Evolutionary conservation across 2,888 invertebrate genomes (phyloP).

Genomic region (Charanyca ferruginea): DNA sequence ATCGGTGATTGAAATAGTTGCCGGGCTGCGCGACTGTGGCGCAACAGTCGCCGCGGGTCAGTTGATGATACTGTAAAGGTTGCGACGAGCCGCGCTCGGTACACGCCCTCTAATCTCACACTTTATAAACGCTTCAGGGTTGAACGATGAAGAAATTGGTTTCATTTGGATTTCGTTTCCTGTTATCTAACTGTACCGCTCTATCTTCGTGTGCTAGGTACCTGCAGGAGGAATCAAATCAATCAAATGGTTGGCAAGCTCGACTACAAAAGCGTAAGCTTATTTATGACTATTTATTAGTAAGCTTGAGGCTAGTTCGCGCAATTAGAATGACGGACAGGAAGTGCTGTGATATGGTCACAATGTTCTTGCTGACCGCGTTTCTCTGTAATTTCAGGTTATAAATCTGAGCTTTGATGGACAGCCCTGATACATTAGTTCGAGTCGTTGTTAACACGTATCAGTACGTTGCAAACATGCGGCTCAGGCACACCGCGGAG

Average conservation of each 20-base stretch:
- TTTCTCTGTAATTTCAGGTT: constrained; percentile 1
- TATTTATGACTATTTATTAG: constrained; percentile 13
- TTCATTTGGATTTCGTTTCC: background rate
- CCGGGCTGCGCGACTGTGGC: constrained; percentile 8
- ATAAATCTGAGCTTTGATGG: constrained; percentile 15
- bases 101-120: constrained; percentile 20
- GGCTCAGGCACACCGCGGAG: constrained; percentile 10
- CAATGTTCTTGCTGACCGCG: background rate
- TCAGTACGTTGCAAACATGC: constrained; percentile 44
- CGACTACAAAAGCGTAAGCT: background rate
- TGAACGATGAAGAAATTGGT: constrained; percentile 9
- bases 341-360: background rate
- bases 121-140: constrained; percentile 2
- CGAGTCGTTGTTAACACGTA: constrained; percentile 44
- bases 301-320: background rate
- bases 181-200: background rate
- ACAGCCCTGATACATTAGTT: constrained; percentile 24
- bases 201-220: background rate
- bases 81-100: constrained; percentile 1
- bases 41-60: constrained; percentile 11
- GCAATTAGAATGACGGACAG: background rate
- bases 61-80: constrained; percentile 17
- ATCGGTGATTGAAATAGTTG: constrained; percentile 48
- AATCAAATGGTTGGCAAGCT: background rate
- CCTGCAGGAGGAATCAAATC: background rate